Conservation (phyloP, 2,888 invertebrate species). For the Scelioninae gen. 1 region DNA sequence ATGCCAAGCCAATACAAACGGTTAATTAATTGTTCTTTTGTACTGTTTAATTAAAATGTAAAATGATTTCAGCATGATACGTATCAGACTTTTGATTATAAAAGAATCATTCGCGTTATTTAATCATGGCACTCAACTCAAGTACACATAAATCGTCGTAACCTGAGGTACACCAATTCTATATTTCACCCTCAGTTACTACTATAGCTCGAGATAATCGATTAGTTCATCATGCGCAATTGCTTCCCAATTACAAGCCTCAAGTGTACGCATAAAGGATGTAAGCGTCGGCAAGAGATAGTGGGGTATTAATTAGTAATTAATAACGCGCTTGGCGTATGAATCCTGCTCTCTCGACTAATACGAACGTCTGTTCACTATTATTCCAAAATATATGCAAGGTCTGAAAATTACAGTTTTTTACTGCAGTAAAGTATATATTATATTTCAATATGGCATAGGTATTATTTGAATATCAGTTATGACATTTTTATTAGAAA, state of each 20-base stretch:
- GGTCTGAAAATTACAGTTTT: not conserved
- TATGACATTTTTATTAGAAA: too few species aligned
- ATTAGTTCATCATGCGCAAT: slow-evolving; percentile 45
- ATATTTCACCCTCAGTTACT: slow-evolving; percentile 21
- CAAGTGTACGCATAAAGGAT: slow-evolving; percentile 33
- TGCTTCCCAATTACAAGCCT: slow-evolving; percentile 47
- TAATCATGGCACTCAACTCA: slow-evolving; percentile 16
- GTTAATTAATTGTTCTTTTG: slow-evolving; percentile 35
- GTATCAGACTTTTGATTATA: too few species aligned
- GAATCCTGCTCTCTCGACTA: slow-evolving; percentile 16
- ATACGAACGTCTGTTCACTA: slow-evolving; percentile 7
- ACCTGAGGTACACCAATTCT: slow-evolving; percentile 14
- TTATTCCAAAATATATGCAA: slow-evolving; percentile 2
- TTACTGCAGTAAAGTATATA: not conserved
- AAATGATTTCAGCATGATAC: slow-evolving; percentile 1
- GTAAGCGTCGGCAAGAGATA: slow-evolving; percentile 31
- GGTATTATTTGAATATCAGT: not conserved
- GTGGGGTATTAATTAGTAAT: slow-evolving; percentile 32
- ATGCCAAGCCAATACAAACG: slow-evolving; percentile 2
- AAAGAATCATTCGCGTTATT: slow-evolving; percentile 14
- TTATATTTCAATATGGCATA: not conserved
- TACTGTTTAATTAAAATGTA: slow-evolving; percentile 25
- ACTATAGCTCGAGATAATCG: slow-evolving; percentile 31
- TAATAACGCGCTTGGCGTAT: slow-evolving; percentile 27
- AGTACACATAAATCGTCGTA: slow-evolving; percentile 2